Evolutionary conservation across 1,140 invertebrate species (phyloP).

Genomic region (Lasaia peninsularis): DNA sequence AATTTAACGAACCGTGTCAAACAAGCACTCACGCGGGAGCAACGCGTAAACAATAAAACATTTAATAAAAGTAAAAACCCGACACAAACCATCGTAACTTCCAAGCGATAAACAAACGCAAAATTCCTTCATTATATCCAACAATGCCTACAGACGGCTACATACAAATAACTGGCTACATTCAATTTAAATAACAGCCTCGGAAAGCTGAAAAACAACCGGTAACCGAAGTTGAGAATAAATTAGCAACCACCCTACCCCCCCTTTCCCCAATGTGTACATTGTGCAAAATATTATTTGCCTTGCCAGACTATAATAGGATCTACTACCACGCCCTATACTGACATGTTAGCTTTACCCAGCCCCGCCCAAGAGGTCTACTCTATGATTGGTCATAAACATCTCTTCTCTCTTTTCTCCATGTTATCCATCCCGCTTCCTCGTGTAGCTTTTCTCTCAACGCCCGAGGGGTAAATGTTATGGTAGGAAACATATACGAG

Average conservation of each 20-base stretch:
- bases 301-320: conserved; percentile 74
- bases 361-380: conserved; percentile 45
- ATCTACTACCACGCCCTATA: conserved; percentile 71
- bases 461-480: conserved; percentile 75
- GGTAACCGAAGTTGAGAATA: conserved; percentile 75
- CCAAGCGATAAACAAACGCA: conserved; percentile 39
- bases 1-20: no score
- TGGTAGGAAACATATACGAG: conserved; percentile 73
- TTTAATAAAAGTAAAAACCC: conserved; percentile 11
- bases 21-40: neutral
- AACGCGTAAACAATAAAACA: neutral
- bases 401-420: conserved; percentile 31
- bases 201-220: conserved; percentile 76
- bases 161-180: conserved; percentile 70
- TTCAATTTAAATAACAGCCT: conserved; percentile 76
- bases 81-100: conserved; percentile 1
- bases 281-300: conserved; percentile 77
- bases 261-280: conserved; percentile 71
- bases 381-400: conserved; percentile 43
- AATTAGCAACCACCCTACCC: conserved; percentile 64
- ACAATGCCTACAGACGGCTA: conserved; percentile 63
- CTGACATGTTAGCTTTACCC: conserved; percentile 71
- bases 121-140: conserved; percentile 68
- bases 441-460: conserved; percentile 66
- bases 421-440: conserved; percentile 30